phyloP scores from a whole-genome alignment of 2,113 vertebrate genomes.

The Diphyllodes magnificus region DNA sequence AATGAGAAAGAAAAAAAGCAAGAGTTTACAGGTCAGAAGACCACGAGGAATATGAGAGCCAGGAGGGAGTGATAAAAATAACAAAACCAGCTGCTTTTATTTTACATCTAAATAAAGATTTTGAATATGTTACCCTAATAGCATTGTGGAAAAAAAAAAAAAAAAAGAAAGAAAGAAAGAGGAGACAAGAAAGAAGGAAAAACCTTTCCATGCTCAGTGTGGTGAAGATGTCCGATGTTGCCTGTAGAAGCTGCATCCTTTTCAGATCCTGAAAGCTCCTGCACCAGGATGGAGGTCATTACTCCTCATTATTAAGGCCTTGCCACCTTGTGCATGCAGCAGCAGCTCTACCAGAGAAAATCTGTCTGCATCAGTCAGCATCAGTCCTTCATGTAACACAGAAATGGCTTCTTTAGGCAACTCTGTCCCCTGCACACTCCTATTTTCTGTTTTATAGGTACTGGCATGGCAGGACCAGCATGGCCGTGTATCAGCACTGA shows the following conservation, averaged over 20 bases:
- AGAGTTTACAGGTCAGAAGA: background rate
- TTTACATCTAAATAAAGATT: background rate
- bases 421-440: background rate
- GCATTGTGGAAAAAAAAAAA: background rate
- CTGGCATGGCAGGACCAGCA: background rate
- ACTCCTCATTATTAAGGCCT: background rate
- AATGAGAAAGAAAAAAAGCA: background rate
- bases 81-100: background rate
- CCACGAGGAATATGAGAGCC: background rate
- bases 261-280: background rate
- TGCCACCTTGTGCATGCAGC: fast-evolving
- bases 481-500: fast-evolving
- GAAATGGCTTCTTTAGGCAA: background rate
- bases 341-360: background rate
- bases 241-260: background rate
- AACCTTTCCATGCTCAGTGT: fast-evolving
- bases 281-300: background rate
- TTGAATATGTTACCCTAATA: background rate
- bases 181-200: background rate
- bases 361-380: background rate
- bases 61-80: background rate
- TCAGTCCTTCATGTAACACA: background rate
- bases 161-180: background rate
- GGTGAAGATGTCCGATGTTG: background rate
- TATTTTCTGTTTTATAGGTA: background rate